Evolutionary conservation across 2,888 invertebrate species (phyloP).

Genomic region (Desoria tigrina): DNA sequence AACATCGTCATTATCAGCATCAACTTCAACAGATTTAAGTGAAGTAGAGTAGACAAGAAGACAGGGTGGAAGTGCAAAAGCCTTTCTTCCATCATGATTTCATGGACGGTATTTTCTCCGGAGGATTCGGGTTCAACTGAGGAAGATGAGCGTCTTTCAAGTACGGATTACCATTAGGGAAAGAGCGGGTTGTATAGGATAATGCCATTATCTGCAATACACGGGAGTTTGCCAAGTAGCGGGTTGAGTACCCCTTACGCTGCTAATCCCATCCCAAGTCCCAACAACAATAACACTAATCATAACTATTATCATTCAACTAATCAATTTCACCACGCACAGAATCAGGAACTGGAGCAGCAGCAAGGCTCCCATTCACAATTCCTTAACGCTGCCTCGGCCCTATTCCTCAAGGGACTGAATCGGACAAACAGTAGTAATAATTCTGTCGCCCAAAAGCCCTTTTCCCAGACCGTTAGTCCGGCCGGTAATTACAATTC

Average conservation of each 20-base stretch:
- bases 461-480: too few relatives aligned
- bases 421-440: not conserved
- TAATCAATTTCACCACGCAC: conserved; percentile 14
- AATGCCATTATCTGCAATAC: conserved; percentile 18
- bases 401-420: not conserved
- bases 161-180: too few relatives aligned
- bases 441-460: too few relatives aligned
- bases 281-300: conserved; percentile 1
- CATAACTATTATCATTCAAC: conserved; percentile 19
- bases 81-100: too few relatives aligned
- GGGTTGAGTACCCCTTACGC: conserved; percentile 3
- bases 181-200: not conserved
- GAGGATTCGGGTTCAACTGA: too few relatives aligned
- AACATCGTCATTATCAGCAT: too few relatives aligned
- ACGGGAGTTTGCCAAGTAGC: conserved; percentile 1
- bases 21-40: too few relatives aligned
- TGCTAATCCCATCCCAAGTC: not conserved
- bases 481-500: conserved; percentile 4
- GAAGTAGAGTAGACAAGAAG: too few relatives aligned
- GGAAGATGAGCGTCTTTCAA: too few relatives aligned
- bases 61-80: too few relatives aligned
- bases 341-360: conserved; percentile 4
- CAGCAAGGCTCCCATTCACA: not conserved
- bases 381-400: not conserved
- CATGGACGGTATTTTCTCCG: too few relatives aligned